Conservation (phyloP, 2,113 vertebrate genomes). For the Cephalopterus ornatus region DNA sequence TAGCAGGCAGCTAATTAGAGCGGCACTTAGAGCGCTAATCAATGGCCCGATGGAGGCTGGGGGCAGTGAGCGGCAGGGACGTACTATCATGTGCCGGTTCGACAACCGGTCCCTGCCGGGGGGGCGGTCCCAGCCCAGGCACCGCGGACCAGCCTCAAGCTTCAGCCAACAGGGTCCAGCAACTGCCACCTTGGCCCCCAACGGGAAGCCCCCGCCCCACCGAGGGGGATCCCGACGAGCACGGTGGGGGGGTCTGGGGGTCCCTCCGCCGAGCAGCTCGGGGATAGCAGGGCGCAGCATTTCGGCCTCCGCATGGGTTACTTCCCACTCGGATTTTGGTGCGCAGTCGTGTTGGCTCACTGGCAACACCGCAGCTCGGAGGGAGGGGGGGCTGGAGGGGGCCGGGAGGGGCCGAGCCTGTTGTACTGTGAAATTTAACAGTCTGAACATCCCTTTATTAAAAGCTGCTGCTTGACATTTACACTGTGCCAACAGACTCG, state of each 20-base stretch:
- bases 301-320: background rate
- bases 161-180: background rate
- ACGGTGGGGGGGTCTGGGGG: too few relatives aligned
- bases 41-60: conserved; percentile 82
- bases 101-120: background rate
- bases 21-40: conserved; percentile 84
- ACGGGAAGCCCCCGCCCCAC: fast-evolving
- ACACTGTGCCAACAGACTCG: conserved; percentile 70
- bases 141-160: background rate
- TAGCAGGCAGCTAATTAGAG: conserved; percentile 86
- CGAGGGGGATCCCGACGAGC: background rate
- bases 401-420: background rate
- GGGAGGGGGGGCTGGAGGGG: background rate
- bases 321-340: conserved; percentile 49
- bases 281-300: background rate
- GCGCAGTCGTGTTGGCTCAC: background rate
- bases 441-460: conserved; percentile 75
- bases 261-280: background rate
- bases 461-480: conserved; percentile 78
- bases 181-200: background rate
- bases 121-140: background rate
- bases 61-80: conserved; percentile 64
- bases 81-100: background rate
- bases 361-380: background rate
- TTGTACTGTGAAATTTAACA: conserved; percentile 65